A percentile compares a stretch with the other conserved stretches of the same genome.
phyloP scores from a whole-genome alignment of 2,113 vertebrate genomes.

The Hyperoodon ampullatus region DNA sequence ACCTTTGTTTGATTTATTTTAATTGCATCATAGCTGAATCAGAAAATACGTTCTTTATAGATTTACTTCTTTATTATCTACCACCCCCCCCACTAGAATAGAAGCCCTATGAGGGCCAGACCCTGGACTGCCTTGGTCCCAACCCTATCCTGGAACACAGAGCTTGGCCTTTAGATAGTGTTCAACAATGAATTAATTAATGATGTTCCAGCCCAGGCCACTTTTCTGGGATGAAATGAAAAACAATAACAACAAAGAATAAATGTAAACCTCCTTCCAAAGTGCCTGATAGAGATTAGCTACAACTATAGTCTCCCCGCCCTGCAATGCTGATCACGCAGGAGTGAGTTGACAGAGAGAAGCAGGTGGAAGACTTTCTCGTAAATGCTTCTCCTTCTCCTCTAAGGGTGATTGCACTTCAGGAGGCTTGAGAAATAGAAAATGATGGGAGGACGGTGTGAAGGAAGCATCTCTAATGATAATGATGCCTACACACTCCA shows the following conservation, averaged over 20 bases:
- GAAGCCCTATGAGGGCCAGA: not conserved
- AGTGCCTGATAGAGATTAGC: not conserved
- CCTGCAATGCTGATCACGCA: not conserved
- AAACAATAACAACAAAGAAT: not conserved
- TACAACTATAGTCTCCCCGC: rapidly evolving
- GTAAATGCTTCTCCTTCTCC: not conserved
- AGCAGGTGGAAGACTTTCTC: not conserved
- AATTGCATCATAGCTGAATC: not conserved
- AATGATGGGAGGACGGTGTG: not conserved
- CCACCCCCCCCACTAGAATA: not conserved
- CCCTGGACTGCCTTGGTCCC: not conserved
- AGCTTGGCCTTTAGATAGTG: not conserved
- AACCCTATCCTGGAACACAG: not conserved
- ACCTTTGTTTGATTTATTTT: not conserved
- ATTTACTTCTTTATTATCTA: not conserved
- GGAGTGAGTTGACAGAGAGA: not conserved
- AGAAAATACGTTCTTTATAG: not conserved
- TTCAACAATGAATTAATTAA: not conserved
- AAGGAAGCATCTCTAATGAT: not conserved
- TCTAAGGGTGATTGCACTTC: not conserved
- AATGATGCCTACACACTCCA: rapidly evolving
- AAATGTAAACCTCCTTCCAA: not conserved
- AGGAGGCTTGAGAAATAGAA: not conserved
- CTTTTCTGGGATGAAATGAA: not conserved
- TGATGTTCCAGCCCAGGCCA: not conserved